Evolutionary conservation across 2,888 invertebrate species (phyloP).

Genomic region (Leucozona laternaria): DNA sequence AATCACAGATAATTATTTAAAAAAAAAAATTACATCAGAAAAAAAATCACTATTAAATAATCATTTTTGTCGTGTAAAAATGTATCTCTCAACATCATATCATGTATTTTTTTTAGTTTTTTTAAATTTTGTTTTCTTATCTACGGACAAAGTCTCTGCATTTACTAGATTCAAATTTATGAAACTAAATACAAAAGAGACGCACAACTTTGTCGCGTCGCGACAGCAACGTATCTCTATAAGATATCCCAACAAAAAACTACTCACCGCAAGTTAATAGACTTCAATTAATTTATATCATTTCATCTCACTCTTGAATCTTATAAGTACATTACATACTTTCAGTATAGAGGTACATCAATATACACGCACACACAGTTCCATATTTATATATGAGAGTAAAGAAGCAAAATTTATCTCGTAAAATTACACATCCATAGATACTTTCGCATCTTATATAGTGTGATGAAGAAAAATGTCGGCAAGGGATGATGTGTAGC

Average conservation of each 20-base stretch:
- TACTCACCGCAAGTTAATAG: constrained; percentile 75
- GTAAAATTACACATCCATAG: background rate
- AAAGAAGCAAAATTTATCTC: constrained; percentile 33
- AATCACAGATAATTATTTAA: constrained; percentile 34
- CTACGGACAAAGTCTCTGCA: constrained; percentile 26
- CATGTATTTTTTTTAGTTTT: constrained; percentile 8
- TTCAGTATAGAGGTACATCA: background rate
- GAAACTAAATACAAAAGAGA: constrained; percentile 35
- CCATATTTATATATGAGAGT: background rate
- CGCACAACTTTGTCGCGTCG: constrained; percentile 42
- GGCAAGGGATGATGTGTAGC: constrained; percentile 37
- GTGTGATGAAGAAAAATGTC: constrained; percentile 19
- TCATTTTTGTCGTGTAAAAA: constrained; percentile 46
- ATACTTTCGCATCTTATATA: background rate
- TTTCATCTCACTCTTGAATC: constrained; percentile 53
- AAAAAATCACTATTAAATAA: constrained; percentile 63
- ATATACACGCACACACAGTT: background rate
- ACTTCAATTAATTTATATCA: constrained; percentile 73
- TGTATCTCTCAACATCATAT: constrained; percentile 46
- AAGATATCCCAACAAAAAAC: constrained; percentile 57
- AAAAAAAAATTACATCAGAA: constrained; percentile 20
- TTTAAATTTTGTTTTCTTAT: background rate
- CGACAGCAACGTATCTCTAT: constrained; percentile 25
- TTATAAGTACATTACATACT: constrained; percentile 16
- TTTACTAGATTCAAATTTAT: constrained; percentile 37